Evolutionary conservation across 2,113 vertebrate genomes (phyloP).

Genomic region (Syngnathus scovelli): DNA sequence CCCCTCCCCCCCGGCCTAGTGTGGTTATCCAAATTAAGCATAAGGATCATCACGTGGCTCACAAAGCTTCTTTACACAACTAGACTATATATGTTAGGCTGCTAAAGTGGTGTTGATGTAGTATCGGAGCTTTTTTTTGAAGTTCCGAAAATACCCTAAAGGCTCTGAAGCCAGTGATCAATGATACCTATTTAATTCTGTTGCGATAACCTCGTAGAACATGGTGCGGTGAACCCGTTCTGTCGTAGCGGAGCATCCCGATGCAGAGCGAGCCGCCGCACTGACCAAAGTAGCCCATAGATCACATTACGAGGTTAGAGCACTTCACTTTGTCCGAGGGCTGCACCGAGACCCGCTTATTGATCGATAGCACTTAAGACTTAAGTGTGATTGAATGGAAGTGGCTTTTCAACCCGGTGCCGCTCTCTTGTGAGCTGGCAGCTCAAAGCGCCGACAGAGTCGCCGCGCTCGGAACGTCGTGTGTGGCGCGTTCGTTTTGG

Average conservation of each 20-base stretch:
- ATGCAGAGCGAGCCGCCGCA: slow-evolving; percentile 11
- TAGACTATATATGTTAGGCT: no score
- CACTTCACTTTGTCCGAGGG: slow-evolving; percentile 26
- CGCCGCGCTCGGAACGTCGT: slow-evolving; percentile 1
- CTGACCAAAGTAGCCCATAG: slow-evolving; percentile 28
- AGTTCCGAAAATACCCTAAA: background rate
- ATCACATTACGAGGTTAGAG: slow-evolving; percentile 51
- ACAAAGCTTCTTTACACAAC: no score
- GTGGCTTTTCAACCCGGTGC: slow-evolving; percentile 32
- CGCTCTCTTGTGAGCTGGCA: background rate
- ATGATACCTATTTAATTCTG: background rate
- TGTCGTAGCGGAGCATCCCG: slow-evolving; percentile 14
- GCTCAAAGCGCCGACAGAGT: background rate
- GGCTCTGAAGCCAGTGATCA: background rate
- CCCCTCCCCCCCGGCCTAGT: no score
- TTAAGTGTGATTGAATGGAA: slow-evolving; percentile 51
- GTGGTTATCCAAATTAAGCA: no score
- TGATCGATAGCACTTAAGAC: slow-evolving; percentile 51
- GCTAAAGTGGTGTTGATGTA: no score
- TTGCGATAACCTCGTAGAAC: background rate
- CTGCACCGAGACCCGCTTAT: slow-evolving; percentile 38
- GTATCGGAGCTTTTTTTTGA: no score
- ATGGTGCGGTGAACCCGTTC: background rate
- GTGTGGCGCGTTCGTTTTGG: slow-evolving; percentile 13
- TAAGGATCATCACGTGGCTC: no score